phyloP scores from a whole-genome alignment of 1,140 invertebrate genomes.

The Pentalonia nigronervosa region DNA sequence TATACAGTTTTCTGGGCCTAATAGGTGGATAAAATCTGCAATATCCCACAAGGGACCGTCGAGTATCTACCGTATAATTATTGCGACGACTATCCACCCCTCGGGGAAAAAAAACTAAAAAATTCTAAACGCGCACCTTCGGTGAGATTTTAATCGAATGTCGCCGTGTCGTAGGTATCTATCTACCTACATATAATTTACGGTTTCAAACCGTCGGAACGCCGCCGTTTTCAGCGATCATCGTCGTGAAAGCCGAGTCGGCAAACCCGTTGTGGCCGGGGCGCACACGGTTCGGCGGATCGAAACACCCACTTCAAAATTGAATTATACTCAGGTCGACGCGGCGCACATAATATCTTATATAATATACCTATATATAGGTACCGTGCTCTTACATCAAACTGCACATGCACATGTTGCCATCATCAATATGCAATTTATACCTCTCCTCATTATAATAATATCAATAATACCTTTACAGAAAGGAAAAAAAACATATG shows the following conservation, averaged over 20 bases:
- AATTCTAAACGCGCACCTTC: not conserved
- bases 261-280: not conserved
- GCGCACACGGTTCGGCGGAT: not conserved
- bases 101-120: not conserved
- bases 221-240: not conserved
- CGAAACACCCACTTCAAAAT: constrained; percentile 6
- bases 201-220: not conserved
- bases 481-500: not conserved
- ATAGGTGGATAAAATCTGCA: not conserved
- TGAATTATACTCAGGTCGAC: not conserved
- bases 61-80: not conserved
- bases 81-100: not conserved
- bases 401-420: not conserved
- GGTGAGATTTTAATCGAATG: not conserved
- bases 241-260: not conserved
- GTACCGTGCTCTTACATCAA: not conserved
- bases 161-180: not conserved
- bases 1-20: not conserved
- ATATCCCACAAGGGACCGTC: not conserved
- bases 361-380: not conserved
- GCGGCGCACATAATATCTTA: not conserved
- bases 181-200: not conserved
- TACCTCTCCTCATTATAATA: constrained; percentile 1
- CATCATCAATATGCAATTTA: not conserved
- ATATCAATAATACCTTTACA: not conserved